Percentiles rank a stretch among this genome's conserved stretches.
Conservation (phyloP, 1,140 invertebrate genomes). For the Zaprionus inermis region DNA sequence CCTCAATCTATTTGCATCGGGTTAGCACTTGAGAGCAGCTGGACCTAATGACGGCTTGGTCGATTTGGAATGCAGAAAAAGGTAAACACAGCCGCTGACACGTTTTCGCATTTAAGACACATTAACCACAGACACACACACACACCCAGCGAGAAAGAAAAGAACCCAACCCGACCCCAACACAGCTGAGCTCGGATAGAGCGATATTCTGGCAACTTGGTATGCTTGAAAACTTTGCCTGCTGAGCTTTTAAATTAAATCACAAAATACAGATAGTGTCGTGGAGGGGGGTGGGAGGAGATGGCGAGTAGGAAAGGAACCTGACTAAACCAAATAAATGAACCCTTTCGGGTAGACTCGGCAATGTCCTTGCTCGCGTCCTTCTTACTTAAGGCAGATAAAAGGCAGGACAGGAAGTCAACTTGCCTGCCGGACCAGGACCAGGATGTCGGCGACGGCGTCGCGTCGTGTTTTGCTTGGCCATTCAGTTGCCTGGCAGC, state of each 20-base stretch:
- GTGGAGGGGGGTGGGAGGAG: slow-evolving; percentile 22
- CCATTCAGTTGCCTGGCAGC: slow-evolving; percentile 60
- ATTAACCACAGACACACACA: slow-evolving; percentile 54
- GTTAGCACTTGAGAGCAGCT: slow-evolving; percentile 24
- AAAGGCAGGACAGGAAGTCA: slow-evolving; percentile 69
- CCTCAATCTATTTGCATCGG: slow-evolving; percentile 27
- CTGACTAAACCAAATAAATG: slow-evolving; percentile 77
- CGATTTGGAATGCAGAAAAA: slow-evolving; percentile 40
- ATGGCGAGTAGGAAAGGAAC: slow-evolving; percentile 31
- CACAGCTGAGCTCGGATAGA: slow-evolving; percentile 17
- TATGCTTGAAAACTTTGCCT: slow-evolving; percentile 28
- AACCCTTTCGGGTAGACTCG: slow-evolving; percentile 73
- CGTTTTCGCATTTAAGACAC: slow-evolving; percentile 68
- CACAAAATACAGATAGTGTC: slow-evolving; percentile 75
- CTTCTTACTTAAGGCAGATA: slow-evolving; percentile 50
- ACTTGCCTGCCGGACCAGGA: slow-evolving; percentile 53
- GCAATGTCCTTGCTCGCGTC: slow-evolving; percentile 50
- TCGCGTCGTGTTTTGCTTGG: slow-evolving; percentile 48
- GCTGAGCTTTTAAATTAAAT: slow-evolving; percentile 78
- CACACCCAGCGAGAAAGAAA: slow-evolving; percentile 1
- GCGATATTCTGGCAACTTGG: slow-evolving; percentile 52
- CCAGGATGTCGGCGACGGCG: slow-evolving; percentile 15
- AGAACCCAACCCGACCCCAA: slow-evolving; percentile 25
- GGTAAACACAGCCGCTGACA: slow-evolving; percentile 56
- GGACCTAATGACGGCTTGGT: slow-evolving; percentile 38